phyloP scores from a whole-genome alignment of 2,797 vertebrate genomes.

The Parambassis ranga region DNA sequence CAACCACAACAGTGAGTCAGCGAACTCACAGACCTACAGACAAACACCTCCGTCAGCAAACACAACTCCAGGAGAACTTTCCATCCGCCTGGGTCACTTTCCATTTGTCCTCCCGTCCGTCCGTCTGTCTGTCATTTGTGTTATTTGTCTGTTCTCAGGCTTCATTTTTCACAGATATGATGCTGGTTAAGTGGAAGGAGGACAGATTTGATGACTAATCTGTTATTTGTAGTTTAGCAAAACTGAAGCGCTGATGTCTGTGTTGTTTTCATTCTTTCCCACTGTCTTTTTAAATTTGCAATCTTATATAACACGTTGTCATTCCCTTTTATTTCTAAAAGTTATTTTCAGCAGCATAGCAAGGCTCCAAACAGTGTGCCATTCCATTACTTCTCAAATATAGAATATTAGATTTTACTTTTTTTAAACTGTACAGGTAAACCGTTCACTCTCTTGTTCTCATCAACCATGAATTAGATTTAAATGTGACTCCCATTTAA shows the following conservation, averaged over 20 bases:
- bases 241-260: constrained; percentile 24
- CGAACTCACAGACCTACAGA: constrained; percentile 43
- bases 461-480: constrained; percentile 25
- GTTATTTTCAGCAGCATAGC: constrained; percentile 33
- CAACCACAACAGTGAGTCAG: constrained; percentile 70
- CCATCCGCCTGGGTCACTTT: constrained; percentile 47
- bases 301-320: constrained; percentile 12
- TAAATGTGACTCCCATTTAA: constrained; percentile 10
- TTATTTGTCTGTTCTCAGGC: constrained; percentile 31
- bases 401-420: no score
- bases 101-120: constrained; percentile 19
- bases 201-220: constrained; percentile 47
- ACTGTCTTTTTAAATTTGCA: background rate
- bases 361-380: background rate
- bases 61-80: constrained; percentile 53
- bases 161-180: constrained; percentile 1
- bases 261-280: constrained; percentile 33
- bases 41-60: constrained; percentile 61
- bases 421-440: no score
- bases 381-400: background rate
- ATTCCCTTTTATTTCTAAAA: background rate
- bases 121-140: constrained; percentile 16
- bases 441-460: no score
- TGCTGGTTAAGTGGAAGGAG: constrained; percentile 16
- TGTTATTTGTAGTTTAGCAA: constrained; percentile 26